A percentile compares a stretch with the other conserved stretches of the same genome.
These are phyloP conservation scores for Microdon myrmicae DNA, from an alignment of 2,888 invertebrate genomes.

Conservation along the genomic window DNA sequence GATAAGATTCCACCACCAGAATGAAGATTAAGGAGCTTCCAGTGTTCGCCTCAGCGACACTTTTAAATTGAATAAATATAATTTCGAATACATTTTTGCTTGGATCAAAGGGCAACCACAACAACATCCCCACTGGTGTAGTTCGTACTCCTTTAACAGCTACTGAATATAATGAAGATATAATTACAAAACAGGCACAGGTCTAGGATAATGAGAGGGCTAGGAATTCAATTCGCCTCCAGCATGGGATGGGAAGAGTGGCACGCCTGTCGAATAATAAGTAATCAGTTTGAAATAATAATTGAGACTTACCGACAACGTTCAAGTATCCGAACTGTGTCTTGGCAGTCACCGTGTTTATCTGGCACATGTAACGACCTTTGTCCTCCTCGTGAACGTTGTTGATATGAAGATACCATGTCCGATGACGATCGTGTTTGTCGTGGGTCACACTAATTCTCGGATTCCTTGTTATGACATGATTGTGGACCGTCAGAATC, in stretches of 20 bases:
- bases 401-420: constrained; percentile 92
- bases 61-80: constrained; percentile 55
- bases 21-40: constrained; percentile 39
- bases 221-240: constrained; percentile 41
- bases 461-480: constrained; percentile 92
- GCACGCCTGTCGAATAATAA: constrained; percentile 30
- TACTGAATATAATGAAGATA: constrained; percentile 46
- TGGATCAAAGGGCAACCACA: constrained; percentile 44
- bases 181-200: constrained; percentile 49
- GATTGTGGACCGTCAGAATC: constrained; percentile 91
- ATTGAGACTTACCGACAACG: constrained; percentile 81
- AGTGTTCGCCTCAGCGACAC: constrained; percentile 47
- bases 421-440: constrained; percentile 82
- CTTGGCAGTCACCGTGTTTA: constrained; percentile 91
- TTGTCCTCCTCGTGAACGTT: constrained; percentile 92
- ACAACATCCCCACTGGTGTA: constrained; percentile 2
- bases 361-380: constrained; percentile 94
- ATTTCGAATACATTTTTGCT: constrained; percentile 49
- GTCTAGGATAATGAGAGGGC: constrained; percentile 41
- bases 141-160: constrained; percentile 30
- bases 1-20: background rate
- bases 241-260: constrained; percentile 25
- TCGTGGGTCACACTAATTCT: constrained; percentile 91
- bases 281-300: constrained; percentile 40
- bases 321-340: constrained; percentile 92